Evolutionary conservation across 1,140 invertebrate genomes (phyloP).

Genomic region (Drosophila sucinea): DNA sequence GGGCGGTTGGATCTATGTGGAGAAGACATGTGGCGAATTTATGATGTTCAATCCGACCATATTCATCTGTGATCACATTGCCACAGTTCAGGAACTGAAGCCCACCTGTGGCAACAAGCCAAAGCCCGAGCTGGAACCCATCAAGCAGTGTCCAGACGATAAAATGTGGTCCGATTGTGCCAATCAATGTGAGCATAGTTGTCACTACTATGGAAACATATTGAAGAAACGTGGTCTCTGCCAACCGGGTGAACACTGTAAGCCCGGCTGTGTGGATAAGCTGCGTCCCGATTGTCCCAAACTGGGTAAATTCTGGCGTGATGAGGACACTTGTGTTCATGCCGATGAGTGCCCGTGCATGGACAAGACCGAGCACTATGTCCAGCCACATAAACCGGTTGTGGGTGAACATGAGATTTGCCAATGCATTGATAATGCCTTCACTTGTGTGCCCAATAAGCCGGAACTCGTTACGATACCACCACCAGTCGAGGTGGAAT

Average conservation of each 20-base stretch:
- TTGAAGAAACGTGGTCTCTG: conserved; percentile 71
- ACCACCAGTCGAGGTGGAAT: conserved; percentile 4
- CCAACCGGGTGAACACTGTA: conserved; percentile 65
- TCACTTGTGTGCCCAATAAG: conserved; percentile 86
- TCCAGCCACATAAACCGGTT: conserved; percentile 83
- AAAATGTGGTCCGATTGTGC: conserved; percentile 86
- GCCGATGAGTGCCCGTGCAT: conserved; percentile 88
- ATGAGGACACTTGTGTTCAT: conserved; percentile 88
- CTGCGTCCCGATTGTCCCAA: conserved; percentile 58
- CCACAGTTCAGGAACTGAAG: conserved; percentile 85
- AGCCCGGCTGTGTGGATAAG: conserved; percentile 82
- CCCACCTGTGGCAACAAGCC: conserved; percentile 84
- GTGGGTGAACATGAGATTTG: conserved; percentile 84
- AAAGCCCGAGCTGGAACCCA: conserved; percentile 34
- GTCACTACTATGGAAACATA: conserved; percentile 84
- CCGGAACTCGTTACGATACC: conserved; percentile 34
- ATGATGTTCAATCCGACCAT: conserved; percentile 86
- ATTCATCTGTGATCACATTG: conserved; percentile 87
- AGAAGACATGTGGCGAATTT: conserved; percentile 85
- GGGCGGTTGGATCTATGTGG: conserved; percentile 82
- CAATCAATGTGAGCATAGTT: conserved; percentile 86
- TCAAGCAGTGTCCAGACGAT: conserved; percentile 59
- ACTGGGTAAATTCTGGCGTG: conserved; percentile 85
- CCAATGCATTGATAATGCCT: conserved; percentile 90
- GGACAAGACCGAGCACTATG: conserved; percentile 85